phyloP scores from a whole-genome alignment of 2,888 invertebrate genomes.

The Lomographa bimaculata region DNA sequence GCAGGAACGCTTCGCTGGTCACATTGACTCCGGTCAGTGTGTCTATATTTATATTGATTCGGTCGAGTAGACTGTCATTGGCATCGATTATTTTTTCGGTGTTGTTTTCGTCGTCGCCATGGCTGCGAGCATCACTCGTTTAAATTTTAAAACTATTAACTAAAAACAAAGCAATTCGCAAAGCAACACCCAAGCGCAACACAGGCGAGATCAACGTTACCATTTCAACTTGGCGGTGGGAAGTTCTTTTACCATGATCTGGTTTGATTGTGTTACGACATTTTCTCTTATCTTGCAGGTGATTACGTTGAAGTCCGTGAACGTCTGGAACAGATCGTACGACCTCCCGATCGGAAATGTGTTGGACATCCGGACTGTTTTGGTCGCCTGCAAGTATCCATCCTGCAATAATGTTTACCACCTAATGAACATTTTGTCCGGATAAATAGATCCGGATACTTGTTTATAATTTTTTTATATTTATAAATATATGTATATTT shows the following conservation, averaged over 20 bases:
- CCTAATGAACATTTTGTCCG: no score
- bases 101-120: slow-evolving; percentile 54
- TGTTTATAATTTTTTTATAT: no score
- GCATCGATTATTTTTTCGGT: slow-evolving; percentile 90
- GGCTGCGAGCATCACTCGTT: slow-evolving; percentile 31
- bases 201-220: no score
- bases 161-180: slow-evolving; percentile 1
- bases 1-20: slow-evolving; percentile 33
- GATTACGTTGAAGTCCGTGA: slow-evolving; percentile 87
- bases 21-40: slow-evolving; percentile 70
- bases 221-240: slow-evolving; percentile 67
- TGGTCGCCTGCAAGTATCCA: slow-evolving; percentile 86
- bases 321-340: slow-evolving; percentile 90
- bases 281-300: slow-evolving; percentile 86
- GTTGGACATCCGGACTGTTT: slow-evolving; percentile 88
- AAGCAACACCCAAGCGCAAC: no score
- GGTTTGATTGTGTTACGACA: slow-evolving; percentile 75
- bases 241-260: slow-evolving; percentile 81
- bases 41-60: slow-evolving; percentile 89
- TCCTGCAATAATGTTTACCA: slow-evolving; percentile 72
- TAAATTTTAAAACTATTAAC: neutral
- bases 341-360: slow-evolving; percentile 88
- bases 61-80: slow-evolving; percentile 93
- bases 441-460: no score
- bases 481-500: no score